Conservation (phyloP, 2,797 vertebrate genomes). For the Platalea minor region DNA sequence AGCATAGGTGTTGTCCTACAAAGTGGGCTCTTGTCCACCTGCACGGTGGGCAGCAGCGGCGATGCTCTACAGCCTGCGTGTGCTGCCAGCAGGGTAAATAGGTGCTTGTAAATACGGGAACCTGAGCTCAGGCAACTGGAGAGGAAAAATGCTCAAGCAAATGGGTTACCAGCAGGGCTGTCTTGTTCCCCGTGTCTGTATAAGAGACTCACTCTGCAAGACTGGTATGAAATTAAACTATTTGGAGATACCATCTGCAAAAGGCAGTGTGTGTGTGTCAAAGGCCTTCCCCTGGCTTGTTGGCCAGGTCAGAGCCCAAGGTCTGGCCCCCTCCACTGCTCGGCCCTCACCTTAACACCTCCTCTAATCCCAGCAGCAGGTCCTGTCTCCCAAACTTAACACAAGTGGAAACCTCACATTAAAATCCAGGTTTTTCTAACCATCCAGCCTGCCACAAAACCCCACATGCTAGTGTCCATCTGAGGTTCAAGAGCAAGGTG, state of each 20-base stretch:
- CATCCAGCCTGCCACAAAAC: neutral
- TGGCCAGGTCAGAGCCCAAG: neutral
- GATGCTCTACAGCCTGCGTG: neutral
- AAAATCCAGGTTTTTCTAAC: neutral
- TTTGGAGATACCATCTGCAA: neutral
- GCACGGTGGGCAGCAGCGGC: neutral
- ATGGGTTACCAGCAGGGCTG: neutral
- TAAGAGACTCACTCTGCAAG: neutral
- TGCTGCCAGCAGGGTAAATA: neutral
- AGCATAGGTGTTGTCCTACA: neutral
- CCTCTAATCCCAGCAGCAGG: neutral
- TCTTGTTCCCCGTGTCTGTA: rapidly evolving
- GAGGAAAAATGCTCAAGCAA: neutral
- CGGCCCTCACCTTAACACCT: neutral
- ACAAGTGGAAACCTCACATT: neutral
- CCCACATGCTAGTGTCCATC: neutral
- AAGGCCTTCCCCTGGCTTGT: neutral
- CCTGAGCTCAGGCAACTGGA: neutral
- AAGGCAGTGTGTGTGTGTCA: neutral
- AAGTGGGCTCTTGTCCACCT: neutral
- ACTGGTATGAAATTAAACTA: neutral
- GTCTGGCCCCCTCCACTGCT: neutral
- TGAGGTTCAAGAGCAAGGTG: neutral
- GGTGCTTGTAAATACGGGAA: neutral
- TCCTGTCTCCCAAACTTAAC: neutral